Evolutionary conservation across 2,888 invertebrate species (phyloP).

Genomic region (Drosophila atripex): DNA sequence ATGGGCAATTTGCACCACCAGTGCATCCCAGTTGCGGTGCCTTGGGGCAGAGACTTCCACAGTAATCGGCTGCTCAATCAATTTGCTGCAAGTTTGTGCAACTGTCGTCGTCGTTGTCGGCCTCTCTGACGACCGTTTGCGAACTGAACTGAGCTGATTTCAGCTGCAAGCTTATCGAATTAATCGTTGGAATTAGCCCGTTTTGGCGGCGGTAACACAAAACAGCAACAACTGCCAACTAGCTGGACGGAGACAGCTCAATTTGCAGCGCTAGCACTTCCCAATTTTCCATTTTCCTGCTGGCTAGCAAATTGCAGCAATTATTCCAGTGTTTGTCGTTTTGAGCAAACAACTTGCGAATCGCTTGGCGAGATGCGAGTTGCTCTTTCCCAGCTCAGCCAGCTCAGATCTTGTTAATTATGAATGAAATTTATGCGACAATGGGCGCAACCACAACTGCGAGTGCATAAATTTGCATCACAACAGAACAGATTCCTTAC

Average conservation of each 20-base stretch:
- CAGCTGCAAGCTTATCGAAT: constrained; percentile 75
- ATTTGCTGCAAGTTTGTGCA: constrained; percentile 68
- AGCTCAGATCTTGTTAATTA: constrained; percentile 70
- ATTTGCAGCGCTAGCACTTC: constrained; percentile 48
- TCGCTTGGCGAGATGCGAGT: constrained; percentile 8
- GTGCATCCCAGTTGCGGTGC: constrained; percentile 5
- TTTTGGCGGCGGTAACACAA: constrained; percentile 16
- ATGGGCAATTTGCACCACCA: constrained; percentile 61
- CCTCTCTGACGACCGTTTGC: constrained; percentile 45
- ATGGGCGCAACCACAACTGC: constrained; percentile 64
- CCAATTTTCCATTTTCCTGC: constrained; percentile 18
- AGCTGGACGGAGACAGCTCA: constrained; percentile 57
- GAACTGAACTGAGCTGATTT: constrained; percentile 34
- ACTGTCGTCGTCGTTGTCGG: constrained; percentile 54
- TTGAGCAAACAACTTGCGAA: constrained; percentile 50
- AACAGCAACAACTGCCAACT: background rate
- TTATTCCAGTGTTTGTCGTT: constrained; percentile 64
- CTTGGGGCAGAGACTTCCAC: constrained; percentile 40
- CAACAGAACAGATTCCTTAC: constrained; percentile 15
- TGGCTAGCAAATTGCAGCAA: constrained; percentile 65
- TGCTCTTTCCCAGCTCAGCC: constrained; percentile 21
- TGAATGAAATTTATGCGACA: constrained; percentile 75
- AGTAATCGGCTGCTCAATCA: constrained; percentile 74
- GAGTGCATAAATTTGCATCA: constrained; percentile 52
- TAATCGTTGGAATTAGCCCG: constrained; percentile 72